Conservation (phyloP, 2,888 invertebrate genomes). For the Opisthograptis luteolata region DNA sequence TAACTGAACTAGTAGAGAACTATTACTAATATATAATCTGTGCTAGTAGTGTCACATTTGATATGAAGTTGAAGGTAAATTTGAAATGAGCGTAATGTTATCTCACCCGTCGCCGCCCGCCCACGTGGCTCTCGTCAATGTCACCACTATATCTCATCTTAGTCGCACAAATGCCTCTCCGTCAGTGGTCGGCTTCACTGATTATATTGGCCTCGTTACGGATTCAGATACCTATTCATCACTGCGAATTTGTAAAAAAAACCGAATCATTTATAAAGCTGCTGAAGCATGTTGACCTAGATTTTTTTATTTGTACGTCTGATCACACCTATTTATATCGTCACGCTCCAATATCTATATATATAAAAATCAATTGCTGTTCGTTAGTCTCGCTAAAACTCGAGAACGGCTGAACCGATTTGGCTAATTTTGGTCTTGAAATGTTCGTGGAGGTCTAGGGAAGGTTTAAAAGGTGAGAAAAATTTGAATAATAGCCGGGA, state of each 20-base stretch:
- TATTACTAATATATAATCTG: too few species aligned
- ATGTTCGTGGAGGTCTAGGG: too few species aligned
- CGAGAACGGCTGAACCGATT: too few species aligned
- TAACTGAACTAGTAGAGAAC: too few species aligned
- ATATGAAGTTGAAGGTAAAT: slow-evolving; percentile 25
- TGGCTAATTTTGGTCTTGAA: too few species aligned
- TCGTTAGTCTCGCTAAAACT: too few species aligned
- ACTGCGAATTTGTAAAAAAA: slow-evolving; percentile 14
- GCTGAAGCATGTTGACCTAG: slow-evolving; percentile 7
- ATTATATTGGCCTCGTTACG: slow-evolving; percentile 47
- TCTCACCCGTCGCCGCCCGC: slow-evolving; percentile 51
- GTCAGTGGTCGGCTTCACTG: slow-evolving; percentile 43
- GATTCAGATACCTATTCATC: slow-evolving; percentile 28
- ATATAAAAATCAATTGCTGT: too few species aligned
- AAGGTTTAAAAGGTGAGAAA: too few species aligned
- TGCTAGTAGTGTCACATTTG: not conserved
- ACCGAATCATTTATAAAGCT: slow-evolving; percentile 2
- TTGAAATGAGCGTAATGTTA: slow-evolving; percentile 21
- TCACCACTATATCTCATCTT: slow-evolving; percentile 58
- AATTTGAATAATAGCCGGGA: too few species aligned
- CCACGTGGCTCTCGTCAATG: slow-evolving; percentile 66
- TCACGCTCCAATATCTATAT: slow-evolving; percentile 10
- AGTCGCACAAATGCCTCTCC: slow-evolving; percentile 54
- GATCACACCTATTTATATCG: slow-evolving; percentile 20
- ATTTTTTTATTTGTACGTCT: slow-evolving; percentile 12